Base-by-base conservation (phyloP, 2,113 vertebrate species). In the Neogale vison region DNA sequence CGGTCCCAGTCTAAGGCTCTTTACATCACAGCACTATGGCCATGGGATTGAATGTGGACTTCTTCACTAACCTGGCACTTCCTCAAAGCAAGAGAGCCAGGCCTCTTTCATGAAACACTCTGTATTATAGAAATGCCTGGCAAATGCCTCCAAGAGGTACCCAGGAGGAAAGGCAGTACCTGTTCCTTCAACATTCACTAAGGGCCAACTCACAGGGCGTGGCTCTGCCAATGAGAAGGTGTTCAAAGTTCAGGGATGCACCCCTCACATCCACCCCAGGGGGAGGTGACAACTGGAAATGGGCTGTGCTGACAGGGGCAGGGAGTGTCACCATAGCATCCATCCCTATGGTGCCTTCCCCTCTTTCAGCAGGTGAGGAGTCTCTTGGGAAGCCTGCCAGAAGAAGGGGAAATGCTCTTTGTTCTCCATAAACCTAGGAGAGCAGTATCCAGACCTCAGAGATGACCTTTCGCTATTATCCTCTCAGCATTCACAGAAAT, bases 201-300 rank as follows among this genome's bases (percentile, higher is more conserved):
- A 69, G 63, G 3, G 7, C 65, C 52, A 34, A 39, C 17, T 86
- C 50, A 23, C 23, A n/a, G 6, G 14, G 12, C 23, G 7, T n/a
- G 69, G 36, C 23, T 92, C 67, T 84, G 61, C 29, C 21, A 39
- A 93, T 2, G 31, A 79, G 1, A 23, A 2, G 24, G 18, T 59
- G 3, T 34, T 45, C 36, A 67, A 31, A 47, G 17, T 21, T 90
- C 18, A 96, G 83, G 80, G 39, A 20, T 4, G 13, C n/a, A 55
- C 1, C 6, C 7, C 14, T 11, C 8, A 5, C 0, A 13, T 6
- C 12, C 50, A 72, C 55, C 7, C 11, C 2, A 10, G 1, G 1
- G 18, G 52, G n/a, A n/a, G 55, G 18, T 23, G 1, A 29, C 26
- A 79, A 24, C 26, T 0, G 24, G 14, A 39, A 71, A 50, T 2